Percentiles rank a stretch among this genome's conserved stretches.
These are phyloP conservation scores for Melanaphis sacchari DNA, from an alignment of 1,140 invertebrate species.

Conservation along the genomic window DNA sequence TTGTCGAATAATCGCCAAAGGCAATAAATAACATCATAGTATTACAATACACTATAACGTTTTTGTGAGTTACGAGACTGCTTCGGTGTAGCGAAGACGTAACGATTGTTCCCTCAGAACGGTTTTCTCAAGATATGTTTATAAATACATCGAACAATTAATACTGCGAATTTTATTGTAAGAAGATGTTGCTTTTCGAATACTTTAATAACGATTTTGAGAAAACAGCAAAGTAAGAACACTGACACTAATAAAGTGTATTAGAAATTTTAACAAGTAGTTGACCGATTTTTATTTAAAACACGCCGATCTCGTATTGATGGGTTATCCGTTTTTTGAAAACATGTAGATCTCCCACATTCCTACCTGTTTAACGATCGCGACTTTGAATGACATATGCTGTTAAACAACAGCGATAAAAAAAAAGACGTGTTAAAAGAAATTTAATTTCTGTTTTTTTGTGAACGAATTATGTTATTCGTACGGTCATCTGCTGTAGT, in stretches of 20 bases:
- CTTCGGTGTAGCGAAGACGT: not conserved
- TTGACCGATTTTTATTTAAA: not conserved
- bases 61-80: not conserved
- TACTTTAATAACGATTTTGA: too few relatives aligned
- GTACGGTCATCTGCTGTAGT: not conserved
- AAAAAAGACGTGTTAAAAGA: not conserved
- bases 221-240: not conserved
- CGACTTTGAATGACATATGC: not conserved
- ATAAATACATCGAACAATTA: not conserved
- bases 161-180: not conserved
- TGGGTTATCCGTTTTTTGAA: not conserved
- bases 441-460: not conserved
- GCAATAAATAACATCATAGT: not conserved
- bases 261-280: not conserved
- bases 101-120: not conserved
- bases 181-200: not conserved
- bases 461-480: not conserved
- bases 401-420: not conserved
- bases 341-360: not conserved
- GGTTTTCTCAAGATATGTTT: not conserved
- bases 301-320: not conserved
- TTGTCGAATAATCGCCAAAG: conserved; percentile 4
- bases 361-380: not conserved
- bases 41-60: not conserved
- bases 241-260: not conserved